These are phyloP conservation scores for Heptranchias perlo DNA, from an alignment of 2,113 vertebrate species.

Conservation along the genomic window DNA sequence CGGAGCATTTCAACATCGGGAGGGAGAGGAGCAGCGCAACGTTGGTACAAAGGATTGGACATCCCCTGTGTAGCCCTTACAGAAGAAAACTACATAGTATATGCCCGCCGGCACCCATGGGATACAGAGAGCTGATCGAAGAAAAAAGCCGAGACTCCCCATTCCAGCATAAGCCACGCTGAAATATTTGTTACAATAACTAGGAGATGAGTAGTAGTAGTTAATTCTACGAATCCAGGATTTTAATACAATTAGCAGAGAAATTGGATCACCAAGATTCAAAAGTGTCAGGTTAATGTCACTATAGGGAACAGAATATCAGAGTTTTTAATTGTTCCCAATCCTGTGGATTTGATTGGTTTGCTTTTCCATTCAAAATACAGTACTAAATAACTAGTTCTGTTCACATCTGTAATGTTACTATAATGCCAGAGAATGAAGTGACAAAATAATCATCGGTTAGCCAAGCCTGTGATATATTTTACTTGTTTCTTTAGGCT, in stretches of 20 bases:
- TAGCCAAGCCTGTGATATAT: background rate
- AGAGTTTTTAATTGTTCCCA: background rate
- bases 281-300: background rate
- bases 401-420: background rate
- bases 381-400: background rate
- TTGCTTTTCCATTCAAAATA: background rate
- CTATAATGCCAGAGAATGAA: background rate
- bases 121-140: background rate
- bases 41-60: background rate
- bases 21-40: background rate
- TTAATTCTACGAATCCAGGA: background rate
- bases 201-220: background rate
- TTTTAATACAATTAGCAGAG: background rate
- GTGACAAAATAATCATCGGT: background rate
- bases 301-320: background rate
- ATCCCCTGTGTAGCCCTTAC: background rate
- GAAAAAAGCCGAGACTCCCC: background rate
- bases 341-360: background rate
- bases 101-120: background rate
- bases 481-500: background rate
- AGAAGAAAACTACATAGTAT: background rate
- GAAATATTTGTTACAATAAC: background rate
- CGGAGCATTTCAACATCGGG: background rate
- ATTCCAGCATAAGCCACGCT: too few relatives aligned
- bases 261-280: background rate